A percentile compares a stretch with the other conserved stretches of the same genome.
phyloP scores from a whole-genome alignment of 2,113 vertebrate genomes.

The Sula dactylatra region DNA sequence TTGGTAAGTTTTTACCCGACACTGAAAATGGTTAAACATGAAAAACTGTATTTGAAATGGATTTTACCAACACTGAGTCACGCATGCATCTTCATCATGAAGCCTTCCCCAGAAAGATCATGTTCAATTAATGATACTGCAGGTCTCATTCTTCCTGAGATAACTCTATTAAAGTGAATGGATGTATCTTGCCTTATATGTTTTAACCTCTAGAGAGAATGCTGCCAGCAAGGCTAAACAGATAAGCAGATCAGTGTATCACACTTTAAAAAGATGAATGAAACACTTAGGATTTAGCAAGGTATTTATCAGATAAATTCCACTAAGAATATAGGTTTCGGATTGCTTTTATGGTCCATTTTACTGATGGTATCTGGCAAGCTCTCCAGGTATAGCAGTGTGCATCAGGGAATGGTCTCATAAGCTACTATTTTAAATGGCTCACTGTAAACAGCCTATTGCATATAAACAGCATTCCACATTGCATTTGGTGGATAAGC shows the following conservation, averaged over 20 bases:
- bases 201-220: slow-evolving; percentile 14
- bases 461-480: neutral
- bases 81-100: neutral
- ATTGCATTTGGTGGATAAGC: neutral
- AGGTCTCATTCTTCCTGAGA: neutral
- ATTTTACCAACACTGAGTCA: neutral
- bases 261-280: slow-evolving; percentile 39
- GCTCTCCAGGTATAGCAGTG: neutral
- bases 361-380: slow-evolving; percentile 37
- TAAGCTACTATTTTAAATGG: slow-evolving; percentile 21
- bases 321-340: neutral
- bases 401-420: slow-evolving; percentile 21
- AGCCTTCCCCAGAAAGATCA: neutral
- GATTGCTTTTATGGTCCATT: slow-evolving; percentile 48
- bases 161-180: neutral
- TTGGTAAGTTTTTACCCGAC: neutral
- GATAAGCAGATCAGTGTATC: neutral
- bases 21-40: neutral
- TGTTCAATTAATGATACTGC: slow-evolving; percentile 26
- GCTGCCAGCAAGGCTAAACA: neutral
- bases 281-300: slow-evolving; percentile 25
- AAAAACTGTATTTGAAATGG: neutral
- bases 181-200: neutral
- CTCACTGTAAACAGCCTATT: neutral
- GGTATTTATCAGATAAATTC: slow-evolving; percentile 51